Conservation (phyloP, 2,888 invertebrate genomes). For the Sinhomidia bicolor region DNA sequence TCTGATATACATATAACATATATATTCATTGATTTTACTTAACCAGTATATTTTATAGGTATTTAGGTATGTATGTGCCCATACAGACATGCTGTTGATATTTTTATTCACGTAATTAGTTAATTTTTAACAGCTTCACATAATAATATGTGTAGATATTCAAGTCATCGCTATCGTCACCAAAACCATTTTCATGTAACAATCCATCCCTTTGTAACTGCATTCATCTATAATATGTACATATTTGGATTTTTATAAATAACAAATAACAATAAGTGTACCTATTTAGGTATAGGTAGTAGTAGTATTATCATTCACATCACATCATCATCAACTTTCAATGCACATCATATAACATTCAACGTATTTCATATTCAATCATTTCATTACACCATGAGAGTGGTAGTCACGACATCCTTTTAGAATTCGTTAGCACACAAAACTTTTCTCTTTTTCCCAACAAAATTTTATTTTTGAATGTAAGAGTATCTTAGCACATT, state of each 20-base stretch:
- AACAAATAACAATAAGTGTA: too few relatives aligned
- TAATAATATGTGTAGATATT: neutral
- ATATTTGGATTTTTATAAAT: neutral
- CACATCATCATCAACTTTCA: constrained; percentile 46
- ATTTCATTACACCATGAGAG: neutral
- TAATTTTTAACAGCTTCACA: neutral
- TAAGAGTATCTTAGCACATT: too few relatives aligned
- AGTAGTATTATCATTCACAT: constrained; percentile 48
- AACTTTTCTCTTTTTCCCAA: too few relatives aligned
- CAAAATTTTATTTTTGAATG: too few relatives aligned
- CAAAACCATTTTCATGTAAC: too few relatives aligned
- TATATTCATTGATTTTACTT: too few relatives aligned
- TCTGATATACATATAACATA: neutral
- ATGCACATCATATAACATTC: constrained; percentile 43
- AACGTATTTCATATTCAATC: neutral
- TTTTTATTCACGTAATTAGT: neutral
- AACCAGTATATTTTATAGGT: too few relatives aligned
- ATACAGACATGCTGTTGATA: neutral
- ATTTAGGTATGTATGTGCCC: constrained; percentile 3
- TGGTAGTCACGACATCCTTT: neutral
- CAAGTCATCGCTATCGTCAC: too few relatives aligned
- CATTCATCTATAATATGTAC: too few relatives aligned
- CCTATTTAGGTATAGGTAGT: too few relatives aligned
- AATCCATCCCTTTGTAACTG: too few relatives aligned
- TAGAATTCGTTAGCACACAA: too few relatives aligned